Evolutionary conservation across 2,797 vertebrate species (phyloP), one percentile per base, ranked within the genome.

Genomic region (Sandelia bainsii): DNA sequence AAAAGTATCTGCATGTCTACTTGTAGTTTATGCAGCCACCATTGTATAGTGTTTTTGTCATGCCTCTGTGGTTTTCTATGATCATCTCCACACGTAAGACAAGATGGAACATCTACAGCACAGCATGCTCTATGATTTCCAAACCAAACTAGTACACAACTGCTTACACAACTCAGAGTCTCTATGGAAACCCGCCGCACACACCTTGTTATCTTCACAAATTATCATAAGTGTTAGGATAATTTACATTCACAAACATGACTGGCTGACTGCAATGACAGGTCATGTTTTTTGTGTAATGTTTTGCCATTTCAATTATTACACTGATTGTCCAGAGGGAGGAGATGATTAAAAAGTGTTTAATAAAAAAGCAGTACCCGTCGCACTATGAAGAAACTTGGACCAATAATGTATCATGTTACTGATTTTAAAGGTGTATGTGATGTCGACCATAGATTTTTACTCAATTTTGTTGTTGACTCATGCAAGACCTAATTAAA

Each of bases 1-100:
- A 78, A 73, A 82, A 67, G 64, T 68, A 53, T 61, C 37, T 45
- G 53, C 49, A 6, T 27, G 72, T 56, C 70, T 70, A 69, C 71
- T 74, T 40, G 20, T 52, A 25, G 48, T 71, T 64, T 44, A 60
- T 39, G 51, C 23, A 27, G 64, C 71, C 64, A 39, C 62, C 60
- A 48, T 59, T 64, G 23, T 20, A n/a, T 17, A 22, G 25, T 5
- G 6, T 5, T 32, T 6, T 32, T 32, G 5, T 32, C 29, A 32
- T 32, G 58, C 58, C 17, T 16, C 62, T 57, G 51, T 50, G 4
- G 0, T 1, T 37, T 53, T 65, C 23, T 50, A 10, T 62, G 42
- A 73, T 62, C 12, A 42, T 19, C 34, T 45, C 32, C 27, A 51
- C 20, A 61, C 11, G 29, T 4, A 32, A 67, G 52, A 64, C 7